Evolutionary conservation across 2,113 vertebrate genomes (phyloP).

Genomic region (Galeopterus variegatus): DNA sequence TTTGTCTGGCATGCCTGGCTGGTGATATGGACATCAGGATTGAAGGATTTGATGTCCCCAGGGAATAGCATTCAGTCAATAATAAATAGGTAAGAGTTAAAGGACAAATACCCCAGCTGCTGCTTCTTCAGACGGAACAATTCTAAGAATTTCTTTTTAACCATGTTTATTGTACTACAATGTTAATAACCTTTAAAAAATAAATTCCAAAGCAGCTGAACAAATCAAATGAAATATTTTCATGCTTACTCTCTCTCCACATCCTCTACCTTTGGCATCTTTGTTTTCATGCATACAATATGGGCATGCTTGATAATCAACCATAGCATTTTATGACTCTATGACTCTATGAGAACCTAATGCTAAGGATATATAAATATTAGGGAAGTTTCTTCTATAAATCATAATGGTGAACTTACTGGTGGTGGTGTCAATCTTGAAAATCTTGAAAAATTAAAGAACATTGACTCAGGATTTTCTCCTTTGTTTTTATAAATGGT

Average conservation of each 20-base stretch:
- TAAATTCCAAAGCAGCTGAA: not conserved
- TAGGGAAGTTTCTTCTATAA: not conserved
- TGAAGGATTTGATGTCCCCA: not conserved
- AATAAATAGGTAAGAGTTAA: not conserved
- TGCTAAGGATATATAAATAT: not conserved
- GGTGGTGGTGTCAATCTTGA: not conserved
- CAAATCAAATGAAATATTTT: not conserved
- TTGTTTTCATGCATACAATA: not conserved
- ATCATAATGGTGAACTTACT: not conserved
- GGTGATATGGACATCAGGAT: not conserved
- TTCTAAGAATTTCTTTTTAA: slow-evolving; percentile 21
- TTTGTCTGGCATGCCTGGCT: not conserved
- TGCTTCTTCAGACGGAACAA: not conserved
- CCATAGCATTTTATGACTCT: not conserved
- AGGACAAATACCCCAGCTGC: not conserved
- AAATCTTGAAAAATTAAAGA: slow-evolving; percentile 24
- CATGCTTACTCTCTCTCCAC: not conserved
- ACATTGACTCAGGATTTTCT: slow-evolving; percentile 7
- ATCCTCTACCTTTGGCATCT: not conserved
- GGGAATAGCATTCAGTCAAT: not conserved
- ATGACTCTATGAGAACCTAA: not conserved
- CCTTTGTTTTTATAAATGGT: not conserved
- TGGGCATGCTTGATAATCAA: not conserved
- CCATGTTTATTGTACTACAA: not conserved
- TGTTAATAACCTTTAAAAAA: slow-evolving; percentile 38